Evolutionary conservation across 2,113 vertebrate genomes (phyloP).

Genomic region (Cygnus atratus): DNA sequence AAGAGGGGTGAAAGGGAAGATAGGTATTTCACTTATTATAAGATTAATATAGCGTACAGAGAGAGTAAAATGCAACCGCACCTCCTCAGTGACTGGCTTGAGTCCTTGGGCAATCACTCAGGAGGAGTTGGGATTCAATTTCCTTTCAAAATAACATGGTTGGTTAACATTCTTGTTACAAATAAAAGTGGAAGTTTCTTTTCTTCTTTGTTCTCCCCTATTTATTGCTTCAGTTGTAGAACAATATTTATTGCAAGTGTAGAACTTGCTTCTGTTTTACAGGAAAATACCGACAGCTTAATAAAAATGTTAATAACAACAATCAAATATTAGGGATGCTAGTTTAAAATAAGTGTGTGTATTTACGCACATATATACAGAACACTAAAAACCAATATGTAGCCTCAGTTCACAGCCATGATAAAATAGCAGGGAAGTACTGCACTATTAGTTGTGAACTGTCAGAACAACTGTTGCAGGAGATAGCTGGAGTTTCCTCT

Average conservation of each 20-base stretch:
- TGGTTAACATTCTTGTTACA: neutral
- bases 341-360: neutral
- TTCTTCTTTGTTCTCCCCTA: neutral
- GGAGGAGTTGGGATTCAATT: neutral
- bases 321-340: neutral
- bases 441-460: neutral
- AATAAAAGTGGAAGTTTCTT: neutral
- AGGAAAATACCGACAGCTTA: neutral
- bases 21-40: neutral
- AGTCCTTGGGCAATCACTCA: neutral
- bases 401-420: neutral
- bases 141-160: neutral
- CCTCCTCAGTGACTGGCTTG: neutral
- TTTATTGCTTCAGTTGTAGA: neutral
- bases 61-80: neutral
- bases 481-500: neutral
- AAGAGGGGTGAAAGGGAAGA: neutral
- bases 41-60: neutral
- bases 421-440: neutral
- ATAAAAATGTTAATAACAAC: neutral
- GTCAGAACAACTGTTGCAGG: neutral
- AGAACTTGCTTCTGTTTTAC: neutral
- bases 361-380: neutral
- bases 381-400: neutral
- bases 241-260: neutral